Evolutionary conservation across 2,888 invertebrate genomes (phyloP), one percentile per base, ranked within the genome.

Genomic region (Dolomedes plantarius): DNA sequence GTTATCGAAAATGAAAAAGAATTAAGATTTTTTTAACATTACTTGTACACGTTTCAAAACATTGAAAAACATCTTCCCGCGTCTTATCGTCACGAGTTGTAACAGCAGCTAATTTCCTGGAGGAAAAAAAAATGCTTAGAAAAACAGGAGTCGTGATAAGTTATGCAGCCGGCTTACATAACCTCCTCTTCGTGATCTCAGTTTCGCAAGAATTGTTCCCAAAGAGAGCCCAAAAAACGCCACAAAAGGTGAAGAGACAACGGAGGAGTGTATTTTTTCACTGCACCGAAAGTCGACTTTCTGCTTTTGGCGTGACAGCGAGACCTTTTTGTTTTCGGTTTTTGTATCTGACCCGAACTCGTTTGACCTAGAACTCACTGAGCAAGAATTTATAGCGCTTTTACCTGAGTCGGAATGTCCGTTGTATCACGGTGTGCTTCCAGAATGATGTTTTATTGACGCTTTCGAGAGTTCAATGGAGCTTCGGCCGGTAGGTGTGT

Each of bases 341-440:
- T 56, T 62, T 29, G 29, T 64, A 13, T 31, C 62, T 62, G 23
- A n/a, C 82, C 71, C 82, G 82, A 82, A 82, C 82, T 82, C 75
- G 69, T 29, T 36, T 75, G 75, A 82, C 82, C 82, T 71, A 75
- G 82, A 82, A 82, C 82, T 71, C 56, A 56, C 56, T 56, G 56
- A 23, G 56, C 56, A 56, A 23, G 56, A 56, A 56, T 56, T 36
- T 56, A 56, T 56, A 23, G 56, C 23, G 56, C 23, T 56, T 56
- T 56, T 56, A 56, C 56, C 23, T 2, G 5, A 56, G 19, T 11
- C 1, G 56, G 56, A 56, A 56, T 56, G 56, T 1, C 56, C 56
- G 56, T 56, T 5, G 41, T 9, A 46, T 46, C 11, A 46, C 16
- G 41, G 41, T 46, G 7, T 23, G 23, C 56, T 56, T 56, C 13